Evolutionary conservation across 2,888 invertebrate species (phyloP), one percentile per base, ranked within the genome.

Genomic region (Drosophila paramelanica): DNA sequence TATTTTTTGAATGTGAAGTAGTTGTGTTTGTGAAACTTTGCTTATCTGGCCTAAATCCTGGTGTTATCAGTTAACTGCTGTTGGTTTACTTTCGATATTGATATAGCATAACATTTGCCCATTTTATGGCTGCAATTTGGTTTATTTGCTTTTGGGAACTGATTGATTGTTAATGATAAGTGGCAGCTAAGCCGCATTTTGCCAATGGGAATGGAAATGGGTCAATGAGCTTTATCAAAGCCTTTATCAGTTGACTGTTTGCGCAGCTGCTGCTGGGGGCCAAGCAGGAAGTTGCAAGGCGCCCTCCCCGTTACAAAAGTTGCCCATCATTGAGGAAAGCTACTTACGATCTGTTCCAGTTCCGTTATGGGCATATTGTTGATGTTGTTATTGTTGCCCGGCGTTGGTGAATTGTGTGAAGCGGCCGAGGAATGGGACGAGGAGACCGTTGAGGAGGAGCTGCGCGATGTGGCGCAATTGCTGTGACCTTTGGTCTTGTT

Each of bases 331-430:
- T 43, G 14, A n/a, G 7, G 17, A 11, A n/a, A 23, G n/a, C 41
- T 60, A 94, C 95, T 95, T 94, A 95, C 95, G 89, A 95, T 94
- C 93, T 95, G 95, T 88, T 94, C 94, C 93, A 95, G 94, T 92
- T 95, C 95, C 81, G 95, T 95, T 89, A 95, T 95, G 73, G 94
- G 94, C 87, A 94, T 94, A 76, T 92, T 91, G 72, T 90, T 90
- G 67, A 89, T 90, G 78, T 92, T 89, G 83, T 89, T 91, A 84
- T 92, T 73, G 60, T 58, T 77, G 64, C 93, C 91, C 79, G 90
- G 93, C 87, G 77, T 93, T 86, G 80, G 93, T 79, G 90, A 93
- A 67, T 91, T 80, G 64, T 82, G 72, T 39, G 88, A 81, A 23
- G 89, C 81, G n/a, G 88, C 83, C 66, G 87, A 84, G 31, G 84